Evolutionary conservation across 2,113 vertebrate genomes (phyloP).

Genomic region (Oceanites oceanicus): DNA sequence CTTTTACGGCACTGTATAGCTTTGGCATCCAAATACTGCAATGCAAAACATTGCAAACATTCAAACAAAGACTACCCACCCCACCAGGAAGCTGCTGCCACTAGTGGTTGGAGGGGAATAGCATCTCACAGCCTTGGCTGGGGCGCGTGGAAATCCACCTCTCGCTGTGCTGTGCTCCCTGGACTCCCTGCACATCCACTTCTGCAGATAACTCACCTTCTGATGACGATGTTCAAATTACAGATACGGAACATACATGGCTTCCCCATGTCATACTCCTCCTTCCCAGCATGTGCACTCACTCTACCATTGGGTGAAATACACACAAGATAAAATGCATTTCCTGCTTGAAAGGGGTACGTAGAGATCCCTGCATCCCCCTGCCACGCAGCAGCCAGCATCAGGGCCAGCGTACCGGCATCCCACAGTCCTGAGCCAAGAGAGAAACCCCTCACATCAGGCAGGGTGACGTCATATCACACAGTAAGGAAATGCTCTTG

Average conservation of each 20-base stretch:
- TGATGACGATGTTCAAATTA: too few relatives aligned
- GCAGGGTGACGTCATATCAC: rapidly evolving
- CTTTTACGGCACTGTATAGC: slow-evolving; percentile 14
- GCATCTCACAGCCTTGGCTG: neutral
- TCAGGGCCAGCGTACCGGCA: neutral
- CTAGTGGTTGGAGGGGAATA: neutral
- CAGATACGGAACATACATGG: neutral
- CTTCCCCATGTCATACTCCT: neutral
- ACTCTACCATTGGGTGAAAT: neutral
- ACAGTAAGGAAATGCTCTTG: neutral
- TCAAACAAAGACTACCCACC: slow-evolving; percentile 10
- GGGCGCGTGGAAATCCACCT: neutral
- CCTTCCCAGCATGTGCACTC: neutral
- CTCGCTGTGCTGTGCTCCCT: neutral
- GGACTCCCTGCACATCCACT: neutral
- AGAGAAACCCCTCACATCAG: neutral
- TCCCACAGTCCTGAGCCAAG: neutral
- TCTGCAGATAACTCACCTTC: neutral
- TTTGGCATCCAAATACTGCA: slow-evolving; percentile 56
- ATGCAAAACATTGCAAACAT: slow-evolving; percentile 54
- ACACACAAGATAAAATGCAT: rapidly evolving
- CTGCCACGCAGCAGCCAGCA: neutral
- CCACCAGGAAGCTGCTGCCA: slow-evolving; percentile 42
- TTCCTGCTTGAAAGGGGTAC: neutral
- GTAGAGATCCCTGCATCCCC: neutral